These are phyloP conservation scores for Cricetomys ansorgei DNA, from an alignment of 2,113 vertebrate genomes.

Conservation along the genomic window DNA sequence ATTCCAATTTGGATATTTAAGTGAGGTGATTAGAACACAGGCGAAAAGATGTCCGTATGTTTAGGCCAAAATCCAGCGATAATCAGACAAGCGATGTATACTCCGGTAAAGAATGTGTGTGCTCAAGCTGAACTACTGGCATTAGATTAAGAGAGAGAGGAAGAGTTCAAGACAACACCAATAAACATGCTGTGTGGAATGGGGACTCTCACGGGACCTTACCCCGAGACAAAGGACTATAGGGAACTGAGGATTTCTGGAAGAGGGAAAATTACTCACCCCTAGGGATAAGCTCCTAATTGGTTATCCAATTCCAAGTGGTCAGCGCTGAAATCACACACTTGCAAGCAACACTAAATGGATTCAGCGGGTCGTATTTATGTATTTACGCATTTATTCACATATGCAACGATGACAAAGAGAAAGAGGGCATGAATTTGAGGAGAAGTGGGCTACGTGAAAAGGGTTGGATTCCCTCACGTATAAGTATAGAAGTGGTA, in stretches of 20 bases:
- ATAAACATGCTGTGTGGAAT: background rate
- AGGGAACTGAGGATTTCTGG: background rate
- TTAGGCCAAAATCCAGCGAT: background rate
- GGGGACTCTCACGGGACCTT: background rate
- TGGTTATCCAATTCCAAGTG: background rate
- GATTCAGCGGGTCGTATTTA: too few species aligned
- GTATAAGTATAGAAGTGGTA: background rate
- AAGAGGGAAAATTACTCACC: background rate
- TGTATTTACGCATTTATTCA: background rate
- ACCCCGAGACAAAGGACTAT: background rate
- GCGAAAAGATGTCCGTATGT: background rate
- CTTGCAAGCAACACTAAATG: too few species aligned
- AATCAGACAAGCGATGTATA: background rate
- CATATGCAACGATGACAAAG: background rate
- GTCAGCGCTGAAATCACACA: background rate
- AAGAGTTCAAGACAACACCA: background rate
- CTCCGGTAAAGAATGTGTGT: background rate
- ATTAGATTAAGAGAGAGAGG: background rate
- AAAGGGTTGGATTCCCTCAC: background rate
- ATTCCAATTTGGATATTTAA: conserved; percentile 22
- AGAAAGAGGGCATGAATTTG: background rate
- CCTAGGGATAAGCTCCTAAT: background rate
- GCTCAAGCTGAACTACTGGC: background rate
- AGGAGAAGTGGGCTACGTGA: background rate
- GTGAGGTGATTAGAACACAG: background rate